phyloP scores from a whole-genome alignment of 2,113 vertebrate genomes.

The Chionodraco myersi region DNA sequence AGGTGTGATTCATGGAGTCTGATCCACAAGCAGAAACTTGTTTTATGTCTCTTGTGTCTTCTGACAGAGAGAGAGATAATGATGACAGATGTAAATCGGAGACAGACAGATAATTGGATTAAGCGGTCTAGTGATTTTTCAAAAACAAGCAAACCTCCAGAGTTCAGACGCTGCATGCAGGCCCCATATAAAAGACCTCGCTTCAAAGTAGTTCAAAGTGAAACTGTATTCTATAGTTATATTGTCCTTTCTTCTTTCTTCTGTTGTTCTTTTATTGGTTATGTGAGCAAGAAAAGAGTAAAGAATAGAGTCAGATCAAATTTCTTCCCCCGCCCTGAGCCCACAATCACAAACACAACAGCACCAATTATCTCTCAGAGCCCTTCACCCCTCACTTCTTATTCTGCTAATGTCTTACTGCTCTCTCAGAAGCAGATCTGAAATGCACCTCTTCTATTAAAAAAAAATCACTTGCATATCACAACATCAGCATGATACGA shows the following conservation, averaged over 20 bases:
- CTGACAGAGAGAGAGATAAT: background rate
- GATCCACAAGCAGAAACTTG: background rate
- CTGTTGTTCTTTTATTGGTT: background rate
- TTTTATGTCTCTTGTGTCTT: background rate
- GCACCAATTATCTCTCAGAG: slow-evolving; percentile 15
- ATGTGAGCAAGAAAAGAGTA: background rate
- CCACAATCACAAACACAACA: slow-evolving; percentile 19
- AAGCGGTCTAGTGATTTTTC: slow-evolving; percentile 33
- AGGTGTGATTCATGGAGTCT: background rate
- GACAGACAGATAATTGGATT: slow-evolving; percentile 46
- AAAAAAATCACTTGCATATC: background rate
- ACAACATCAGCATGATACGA: background rate
- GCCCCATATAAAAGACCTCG: background rate
- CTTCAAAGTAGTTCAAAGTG: background rate
- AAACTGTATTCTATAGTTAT: background rate
- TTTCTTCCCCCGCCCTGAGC: slow-evolving; percentile 6
- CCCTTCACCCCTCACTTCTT: background rate
- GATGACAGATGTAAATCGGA: background rate
- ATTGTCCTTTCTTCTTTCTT: background rate
- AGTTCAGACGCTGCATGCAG: background rate
- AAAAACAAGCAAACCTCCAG: slow-evolving; percentile 22
- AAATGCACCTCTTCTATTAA: background rate
- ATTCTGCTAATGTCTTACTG: background rate
- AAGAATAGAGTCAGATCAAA: background rate
- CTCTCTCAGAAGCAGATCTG: background rate